Percentiles rank a stretch among this genome's conserved stretches.
phyloP scores from a whole-genome alignment of 2,113 vertebrate species.

The Tyrannus savana region DNA sequence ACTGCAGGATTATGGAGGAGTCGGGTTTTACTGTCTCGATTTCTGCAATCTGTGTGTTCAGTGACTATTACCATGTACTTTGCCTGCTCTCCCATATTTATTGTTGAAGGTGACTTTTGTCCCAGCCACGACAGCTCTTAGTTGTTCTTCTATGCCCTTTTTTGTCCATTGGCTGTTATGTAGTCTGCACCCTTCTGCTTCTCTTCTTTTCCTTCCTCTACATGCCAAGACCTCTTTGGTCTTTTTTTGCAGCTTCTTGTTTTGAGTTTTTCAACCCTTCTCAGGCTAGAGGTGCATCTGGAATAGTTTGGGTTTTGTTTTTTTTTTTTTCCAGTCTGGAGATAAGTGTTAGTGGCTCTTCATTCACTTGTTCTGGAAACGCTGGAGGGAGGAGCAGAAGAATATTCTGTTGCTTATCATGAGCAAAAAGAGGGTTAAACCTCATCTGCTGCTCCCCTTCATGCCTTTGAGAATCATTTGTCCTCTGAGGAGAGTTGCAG shows the following conservation, averaged over 20 bases:
- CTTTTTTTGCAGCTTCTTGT: neutral
- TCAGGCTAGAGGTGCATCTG: neutral
- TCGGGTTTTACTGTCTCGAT: neutral
- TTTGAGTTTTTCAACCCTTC: neutral
- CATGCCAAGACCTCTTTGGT: neutral
- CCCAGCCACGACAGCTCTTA: neutral
- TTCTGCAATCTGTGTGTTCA: neutral
- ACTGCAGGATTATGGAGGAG: neutral
- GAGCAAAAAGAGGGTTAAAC: neutral
- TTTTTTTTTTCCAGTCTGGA: neutral
- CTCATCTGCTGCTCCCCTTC: neutral
- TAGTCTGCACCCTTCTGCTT: neutral
- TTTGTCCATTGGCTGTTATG: neutral
- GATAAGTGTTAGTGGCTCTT: neutral
- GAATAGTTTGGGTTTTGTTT: neutral
- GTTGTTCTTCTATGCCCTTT: neutral
- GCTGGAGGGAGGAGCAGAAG: neutral
- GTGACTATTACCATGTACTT: neutral
- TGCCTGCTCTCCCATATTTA: conserved; percentile 1
- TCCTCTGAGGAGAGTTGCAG: neutral
- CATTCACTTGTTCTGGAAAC: neutral
- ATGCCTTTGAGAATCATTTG: neutral
- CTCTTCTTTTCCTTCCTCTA: neutral
- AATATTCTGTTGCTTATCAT: neutral
- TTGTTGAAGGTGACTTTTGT: conserved; percentile 61